Evolutionary conservation across 2,113 vertebrate genomes (phyloP), one percentile per base, ranked within the genome.

Genomic region (Australoheros scitulus): DNA sequence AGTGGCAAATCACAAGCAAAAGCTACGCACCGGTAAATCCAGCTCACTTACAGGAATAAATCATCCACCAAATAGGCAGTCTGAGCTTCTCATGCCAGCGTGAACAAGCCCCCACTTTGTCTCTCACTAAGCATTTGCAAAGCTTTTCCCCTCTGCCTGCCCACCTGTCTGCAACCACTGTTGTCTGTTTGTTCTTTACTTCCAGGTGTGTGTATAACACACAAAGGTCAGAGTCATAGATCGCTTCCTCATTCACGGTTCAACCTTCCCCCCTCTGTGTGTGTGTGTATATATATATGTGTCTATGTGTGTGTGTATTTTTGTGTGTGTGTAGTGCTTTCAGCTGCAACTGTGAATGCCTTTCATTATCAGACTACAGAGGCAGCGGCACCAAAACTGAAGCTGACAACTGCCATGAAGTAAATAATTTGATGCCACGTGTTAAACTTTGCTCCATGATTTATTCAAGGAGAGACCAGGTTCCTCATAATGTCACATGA

Each of bases 211-310:
- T 68, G 11, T 70, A 11, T 24, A 56, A 74, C 32, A 82, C 94
- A 94, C 79, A 93, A 92, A 90, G 93, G 96, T 96, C 92, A 95
- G 85, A 84, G 61, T 68, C 74, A 86, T 59, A 83, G 58, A 88
- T 9, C 86, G 94, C 94, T 96, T 96, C 95, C 95, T 95, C 88
- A 93, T 96, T 94, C 84, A 77, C 32, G 68, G 32, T 58, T 57
- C 29, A 68, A 65, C 87, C 90, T 75, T 75, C 82, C 89, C 78
- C 76, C 81, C 77, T 57, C 77, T 70, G 17, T 38, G 22, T 32
- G 22, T 70, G 41, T n/a, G 34, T 59, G 56, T 60, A 13, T 43
- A 22, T 56, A 1, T 75, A 6, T 3, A 11, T 47, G 6, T 50
- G 6, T 50, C 2, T 50, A 5, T 15, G 2, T 4, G 11, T 76